phyloP scores from a whole-genome alignment of 2,888 invertebrate species.

The Euplagia quadripunctaria region DNA sequence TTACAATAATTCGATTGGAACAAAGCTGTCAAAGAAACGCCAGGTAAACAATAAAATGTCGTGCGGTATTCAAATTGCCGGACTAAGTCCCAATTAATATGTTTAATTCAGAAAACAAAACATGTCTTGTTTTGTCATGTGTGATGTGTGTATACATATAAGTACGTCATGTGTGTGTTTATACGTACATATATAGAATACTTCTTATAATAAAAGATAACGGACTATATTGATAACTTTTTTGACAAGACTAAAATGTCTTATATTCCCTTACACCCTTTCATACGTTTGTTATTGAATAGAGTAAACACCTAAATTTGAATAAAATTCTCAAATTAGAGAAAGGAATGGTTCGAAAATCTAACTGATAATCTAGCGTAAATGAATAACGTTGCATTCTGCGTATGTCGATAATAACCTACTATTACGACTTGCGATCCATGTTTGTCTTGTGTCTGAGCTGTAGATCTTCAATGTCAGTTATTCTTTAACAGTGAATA shows the following conservation, averaged over 20 bases:
- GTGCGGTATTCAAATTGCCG: background rate
- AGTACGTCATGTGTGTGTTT: too few relatives aligned
- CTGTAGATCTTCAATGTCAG: slow-evolving; percentile 2
- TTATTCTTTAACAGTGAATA: background rate
- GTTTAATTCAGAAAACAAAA: background rate
- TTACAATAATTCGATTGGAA: background rate
- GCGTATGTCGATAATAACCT: background rate
- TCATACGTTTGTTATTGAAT: background rate
- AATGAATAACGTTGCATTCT: background rate
- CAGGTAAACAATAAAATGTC: too few relatives aligned
- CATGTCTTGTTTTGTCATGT: too few relatives aligned
- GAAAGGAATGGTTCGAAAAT: background rate
- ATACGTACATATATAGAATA: too few relatives aligned
- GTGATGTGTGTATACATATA: background rate
- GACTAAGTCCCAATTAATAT: background rate
- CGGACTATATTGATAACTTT: too few relatives aligned
- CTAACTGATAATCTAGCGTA: background rate
- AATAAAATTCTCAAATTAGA: background rate
- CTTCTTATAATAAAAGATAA: too few relatives aligned
- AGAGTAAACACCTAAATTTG: background rate
- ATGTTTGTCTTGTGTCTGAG: background rate
- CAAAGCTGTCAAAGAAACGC: background rate
- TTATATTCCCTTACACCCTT: background rate
- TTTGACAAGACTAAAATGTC: background rate
- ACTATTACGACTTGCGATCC: background rate